Base-by-base conservation (phyloP, 2,113 vertebrate genomes). In the Morphnarchus princeps region DNA sequence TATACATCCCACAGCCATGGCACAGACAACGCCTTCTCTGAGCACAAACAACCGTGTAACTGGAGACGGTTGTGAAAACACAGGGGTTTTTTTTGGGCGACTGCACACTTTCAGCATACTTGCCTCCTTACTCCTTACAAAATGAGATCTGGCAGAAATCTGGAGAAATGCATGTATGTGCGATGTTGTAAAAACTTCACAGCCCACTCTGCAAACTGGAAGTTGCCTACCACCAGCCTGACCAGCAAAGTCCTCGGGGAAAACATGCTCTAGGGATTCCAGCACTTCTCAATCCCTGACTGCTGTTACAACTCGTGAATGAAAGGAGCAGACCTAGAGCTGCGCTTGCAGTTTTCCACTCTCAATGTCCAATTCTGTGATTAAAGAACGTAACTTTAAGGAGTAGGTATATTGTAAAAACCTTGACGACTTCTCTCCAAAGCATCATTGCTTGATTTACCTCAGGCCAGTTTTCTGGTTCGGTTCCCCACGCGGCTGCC, bases 231-330 rank as follows among this genome's bases (percentile, higher is more conserved):
- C 38, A 49, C 11, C 47, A 16, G 15, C 25, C 54, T 18, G 40
- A 16, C 8, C 57, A 42, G 58, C 1, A 0, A 20, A 5, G 24
- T 26, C 74, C 45, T 26, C 4, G 3, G 26, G 31, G 38, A 63
- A 47, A 40, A 10, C 0, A 1, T 7, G 14, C 25, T 22, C 11
- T 3, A 3, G 4, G 0, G 7, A 3, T 15, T 31, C 54, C 32
- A 24, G 40, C 6, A 0, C 36, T 40, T 38, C 83, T 21, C 69
- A 6, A 11, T 8, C 45, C 40, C 15, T 1, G 2, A 6, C 38
- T 4, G 29, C n/a, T 7, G 7, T 3, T 5, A n/a, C 43, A 40
- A 36, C 34, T 6, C 0, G 0, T 3, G 34, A 21, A 38, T 0
- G 8, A 10, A 6, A 61, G 52, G 54, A 47, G 34, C 26, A 29